A percentile compares a stretch with the other conserved stretches of the same genome.
These are phyloP conservation scores for Camarhynchus parvulus DNA, from an alignment of 2,113 vertebrate genomes.

Conservation along the genomic window DNA sequence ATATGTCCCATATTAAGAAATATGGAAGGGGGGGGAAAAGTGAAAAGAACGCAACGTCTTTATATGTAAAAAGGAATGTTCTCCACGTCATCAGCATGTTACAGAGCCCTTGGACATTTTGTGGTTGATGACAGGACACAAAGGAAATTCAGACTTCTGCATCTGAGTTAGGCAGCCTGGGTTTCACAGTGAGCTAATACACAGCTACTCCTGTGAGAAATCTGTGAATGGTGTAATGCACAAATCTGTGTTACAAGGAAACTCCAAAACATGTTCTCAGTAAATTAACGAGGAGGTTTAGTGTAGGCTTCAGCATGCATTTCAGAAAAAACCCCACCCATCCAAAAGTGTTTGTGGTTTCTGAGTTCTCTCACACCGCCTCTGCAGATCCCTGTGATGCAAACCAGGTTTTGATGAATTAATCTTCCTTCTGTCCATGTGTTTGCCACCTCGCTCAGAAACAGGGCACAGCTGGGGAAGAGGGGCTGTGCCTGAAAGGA, in stretches of 20 bases:
- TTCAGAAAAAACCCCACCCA: background rate
- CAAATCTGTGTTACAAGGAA: background rate
- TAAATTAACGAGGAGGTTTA: background rate
- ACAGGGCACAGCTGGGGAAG: background rate
- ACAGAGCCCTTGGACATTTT: background rate
- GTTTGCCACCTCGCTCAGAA: rapidly evolving
- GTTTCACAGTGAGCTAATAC: background rate
- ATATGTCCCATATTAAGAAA: background rate
- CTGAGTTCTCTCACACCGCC: background rate
- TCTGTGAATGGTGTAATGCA: background rate
- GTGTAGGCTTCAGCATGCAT: background rate
- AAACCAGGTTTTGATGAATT: background rate
- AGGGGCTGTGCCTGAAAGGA: background rate
- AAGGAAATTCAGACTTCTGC: background rate
- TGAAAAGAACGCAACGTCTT: background rate
- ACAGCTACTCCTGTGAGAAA: background rate
- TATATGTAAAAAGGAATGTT: background rate
- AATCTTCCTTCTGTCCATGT: background rate
- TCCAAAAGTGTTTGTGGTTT: constrained; percentile 46
- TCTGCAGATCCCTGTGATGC: background rate
- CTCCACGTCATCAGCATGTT: background rate
- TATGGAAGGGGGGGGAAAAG: background rate
- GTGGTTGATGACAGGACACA: background rate
- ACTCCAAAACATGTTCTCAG: background rate
- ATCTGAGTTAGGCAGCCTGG: background rate